Evolutionary conservation across 1,140 invertebrate species (phyloP).

Genomic region (Berghia stephanieae): DNA sequence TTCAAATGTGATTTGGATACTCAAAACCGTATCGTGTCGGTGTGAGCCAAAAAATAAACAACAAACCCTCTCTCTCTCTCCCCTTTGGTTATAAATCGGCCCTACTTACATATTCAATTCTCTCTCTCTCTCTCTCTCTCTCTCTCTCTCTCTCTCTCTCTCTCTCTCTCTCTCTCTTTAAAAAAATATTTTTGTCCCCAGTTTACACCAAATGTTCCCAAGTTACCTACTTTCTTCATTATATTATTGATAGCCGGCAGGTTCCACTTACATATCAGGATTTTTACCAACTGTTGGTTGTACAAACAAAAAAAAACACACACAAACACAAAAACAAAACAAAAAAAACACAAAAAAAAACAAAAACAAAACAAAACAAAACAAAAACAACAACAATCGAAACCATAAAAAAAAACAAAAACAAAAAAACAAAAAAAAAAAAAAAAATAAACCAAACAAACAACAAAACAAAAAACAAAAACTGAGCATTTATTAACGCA

Average conservation of each 20-base stretch:
- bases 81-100: background rate
- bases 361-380: too few relatives aligned
- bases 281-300: too few relatives aligned
- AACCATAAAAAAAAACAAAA: too few relatives aligned
- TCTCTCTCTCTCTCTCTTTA: background rate
- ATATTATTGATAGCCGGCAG: background rate
- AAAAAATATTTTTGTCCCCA: too few relatives aligned
- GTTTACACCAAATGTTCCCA: background rate
- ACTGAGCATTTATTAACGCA: too few relatives aligned
- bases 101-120: background rate
- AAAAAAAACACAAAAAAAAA: too few relatives aligned
- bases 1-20: background rate
- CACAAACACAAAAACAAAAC: too few relatives aligned
- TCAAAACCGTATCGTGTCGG: background rate
- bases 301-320: too few relatives aligned
- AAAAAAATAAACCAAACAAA: too few relatives aligned
- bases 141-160: background rate
- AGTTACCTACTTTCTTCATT: background rate
- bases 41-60: background rate
- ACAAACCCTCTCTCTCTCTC: constrained; percentile 8
- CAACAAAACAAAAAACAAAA: too few relatives aligned
- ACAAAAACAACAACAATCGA: too few relatives aligned
- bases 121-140: background rate
- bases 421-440: too few relatives aligned
- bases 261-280: background rate